Conservation (phyloP, 1,140 invertebrate genomes). For the Drosophila nasuta region DNA sequence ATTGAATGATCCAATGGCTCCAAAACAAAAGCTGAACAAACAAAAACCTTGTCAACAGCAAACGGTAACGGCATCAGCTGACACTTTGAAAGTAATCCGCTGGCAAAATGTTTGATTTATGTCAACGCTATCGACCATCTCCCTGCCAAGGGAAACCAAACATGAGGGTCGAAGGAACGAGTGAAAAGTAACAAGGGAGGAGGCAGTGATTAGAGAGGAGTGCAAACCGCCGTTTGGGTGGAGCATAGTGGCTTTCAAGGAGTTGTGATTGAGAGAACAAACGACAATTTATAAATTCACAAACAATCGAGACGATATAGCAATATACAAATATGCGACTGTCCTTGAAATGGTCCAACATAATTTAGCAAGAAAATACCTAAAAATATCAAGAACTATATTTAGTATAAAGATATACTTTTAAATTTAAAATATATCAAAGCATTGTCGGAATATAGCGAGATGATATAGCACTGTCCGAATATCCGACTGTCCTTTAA, state of each 20-base stretch:
- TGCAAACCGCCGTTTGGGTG: not conserved
- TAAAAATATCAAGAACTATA: too few relatives aligned
- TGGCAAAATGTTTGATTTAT: conserved; percentile 75
- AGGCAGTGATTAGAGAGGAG: not conserved
- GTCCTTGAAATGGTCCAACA: too few relatives aligned
- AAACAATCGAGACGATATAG: too few relatives aligned
- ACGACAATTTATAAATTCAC: too few relatives aligned
- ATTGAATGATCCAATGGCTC: conserved; percentile 60
- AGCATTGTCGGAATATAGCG: too few relatives aligned
- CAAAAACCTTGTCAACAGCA: conserved; percentile 60
- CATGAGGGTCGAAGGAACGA: not conserved
- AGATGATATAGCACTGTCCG: too few relatives aligned
- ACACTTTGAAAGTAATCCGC: conserved; percentile 70
- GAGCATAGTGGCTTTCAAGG: not conserved
- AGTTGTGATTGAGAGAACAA: not conserved
- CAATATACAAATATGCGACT: too few relatives aligned
- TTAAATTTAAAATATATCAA: too few relatives aligned
- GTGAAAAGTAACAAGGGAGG: too few relatives aligned
- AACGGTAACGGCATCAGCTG: conserved; percentile 47
- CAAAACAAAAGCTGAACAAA: conserved; percentile 63
- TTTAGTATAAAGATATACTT: too few relatives aligned
- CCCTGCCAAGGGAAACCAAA: not conserved
- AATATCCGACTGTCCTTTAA: too few relatives aligned
- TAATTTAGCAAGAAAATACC: too few relatives aligned
- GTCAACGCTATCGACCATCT: conserved; percentile 54